These are phyloP conservation scores for Phylloscopus trochiloides DNA, from an alignment of 2,113 vertebrate genomes.

Conservation along the genomic window DNA sequence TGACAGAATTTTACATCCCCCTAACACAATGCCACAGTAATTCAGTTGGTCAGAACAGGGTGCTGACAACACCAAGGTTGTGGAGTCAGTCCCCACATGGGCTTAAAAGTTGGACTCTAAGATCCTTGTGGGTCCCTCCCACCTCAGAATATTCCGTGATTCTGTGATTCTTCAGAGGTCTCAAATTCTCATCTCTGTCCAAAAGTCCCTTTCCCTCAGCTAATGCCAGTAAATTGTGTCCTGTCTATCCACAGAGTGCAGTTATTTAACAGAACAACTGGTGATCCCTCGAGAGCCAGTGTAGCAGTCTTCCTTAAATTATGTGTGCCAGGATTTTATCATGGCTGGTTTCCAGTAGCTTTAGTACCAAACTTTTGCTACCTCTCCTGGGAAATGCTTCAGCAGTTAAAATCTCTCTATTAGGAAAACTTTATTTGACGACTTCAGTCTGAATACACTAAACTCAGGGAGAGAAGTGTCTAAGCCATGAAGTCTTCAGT, in stretches of 20 bases:
- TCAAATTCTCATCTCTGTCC: neutral
- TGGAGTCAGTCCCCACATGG: neutral
- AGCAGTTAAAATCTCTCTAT: neutral
- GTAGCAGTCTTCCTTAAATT: neutral
- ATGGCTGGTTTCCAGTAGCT: neutral
- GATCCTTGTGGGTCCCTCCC: neutral
- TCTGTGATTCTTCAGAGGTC: neutral
- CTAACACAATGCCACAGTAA: too few species aligned
- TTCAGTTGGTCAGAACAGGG: neutral
- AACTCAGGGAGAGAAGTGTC: neutral
- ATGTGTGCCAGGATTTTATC: neutral
- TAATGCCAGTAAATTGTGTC: neutral
- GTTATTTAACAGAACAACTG: neutral
- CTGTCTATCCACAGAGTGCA: neutral
- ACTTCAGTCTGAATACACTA: neutral
- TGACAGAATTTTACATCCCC: neutral
- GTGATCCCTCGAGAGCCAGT: neutral
- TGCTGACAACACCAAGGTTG: neutral
- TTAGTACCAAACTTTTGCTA: neutral
- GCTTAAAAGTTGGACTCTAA: fast-evolving
- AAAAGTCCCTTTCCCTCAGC: neutral
- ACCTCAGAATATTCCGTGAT: neutral
- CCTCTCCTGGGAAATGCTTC: neutral
- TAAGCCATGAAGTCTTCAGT: neutral
- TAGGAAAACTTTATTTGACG: neutral